phyloP scores from a whole-genome alignment of 2,113 vertebrate species.

The Malurus alboscapulatus region DNA sequence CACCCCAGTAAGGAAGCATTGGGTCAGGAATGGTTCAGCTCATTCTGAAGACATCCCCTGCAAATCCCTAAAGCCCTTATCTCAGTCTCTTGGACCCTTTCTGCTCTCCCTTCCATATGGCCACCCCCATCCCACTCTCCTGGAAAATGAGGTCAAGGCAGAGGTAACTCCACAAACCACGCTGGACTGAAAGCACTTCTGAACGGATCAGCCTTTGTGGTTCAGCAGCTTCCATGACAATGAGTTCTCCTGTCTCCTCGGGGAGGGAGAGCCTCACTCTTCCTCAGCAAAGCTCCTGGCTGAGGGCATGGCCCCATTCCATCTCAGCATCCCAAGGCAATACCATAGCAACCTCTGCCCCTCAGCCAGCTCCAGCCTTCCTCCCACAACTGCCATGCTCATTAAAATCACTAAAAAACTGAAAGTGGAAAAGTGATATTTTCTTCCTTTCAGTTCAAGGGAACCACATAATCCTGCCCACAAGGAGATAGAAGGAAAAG shows the following conservation, averaged over 20 bases:
- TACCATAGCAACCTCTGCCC: background rate
- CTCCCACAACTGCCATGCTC: background rate
- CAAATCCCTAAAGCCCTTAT: background rate
- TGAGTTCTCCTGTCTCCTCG: background rate
- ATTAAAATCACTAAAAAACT: background rate
- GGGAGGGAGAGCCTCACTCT: accelerated
- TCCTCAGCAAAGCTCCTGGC: background rate
- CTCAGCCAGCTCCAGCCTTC: background rate
- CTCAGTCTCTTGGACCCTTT: background rate
- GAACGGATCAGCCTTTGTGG: background rate
- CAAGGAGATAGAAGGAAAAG: background rate
- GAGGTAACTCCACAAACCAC: background rate
- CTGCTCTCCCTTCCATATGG: background rate
- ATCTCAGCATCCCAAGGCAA: background rate
- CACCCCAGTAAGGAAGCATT: accelerated
- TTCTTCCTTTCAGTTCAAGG: background rate
- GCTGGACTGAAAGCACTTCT: background rate
- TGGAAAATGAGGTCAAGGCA: background rate
- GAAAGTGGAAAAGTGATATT: background rate
- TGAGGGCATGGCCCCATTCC: accelerated
- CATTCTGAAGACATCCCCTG: background rate
- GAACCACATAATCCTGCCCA: background rate
- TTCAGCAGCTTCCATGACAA: background rate
- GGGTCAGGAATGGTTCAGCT: background rate
- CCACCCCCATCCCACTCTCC: background rate